Base-by-base conservation (phyloP, 2,797 vertebrate genomes). In the Scarus forsteni region DNA sequence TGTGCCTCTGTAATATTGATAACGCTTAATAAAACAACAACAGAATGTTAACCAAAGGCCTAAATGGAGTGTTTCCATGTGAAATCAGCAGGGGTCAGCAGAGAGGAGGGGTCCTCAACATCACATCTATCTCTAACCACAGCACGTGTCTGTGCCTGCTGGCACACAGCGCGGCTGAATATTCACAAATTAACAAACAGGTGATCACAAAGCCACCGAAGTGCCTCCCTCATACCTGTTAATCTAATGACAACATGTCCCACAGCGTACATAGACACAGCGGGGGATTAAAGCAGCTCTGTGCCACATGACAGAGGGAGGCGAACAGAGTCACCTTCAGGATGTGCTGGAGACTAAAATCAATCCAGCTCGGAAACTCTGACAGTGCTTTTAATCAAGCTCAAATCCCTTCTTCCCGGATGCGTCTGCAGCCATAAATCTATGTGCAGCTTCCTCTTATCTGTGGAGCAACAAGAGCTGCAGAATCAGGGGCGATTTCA, bases 101-200 rank as follows among this genome's bases (percentile, higher is more conserved):
- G 60, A 77, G 77, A 84, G 72, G 72, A 77, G 49, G 76, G 70
- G 73, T 74, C 60, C 69, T 57, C 59, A 3, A 44, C 38, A 77
- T 66, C 57, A n/a, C 14, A 34, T 55, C 54, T 51, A 61, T 39
- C 46, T 76, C 66, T 52, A 43, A 49, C 18, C 18, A 46, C 46
- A 78, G 63, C 66, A 70, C 39, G 39, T 80, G 66, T 48, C 66
- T 43, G 49, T 54, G 59, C 48, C 60, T 67, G 65, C 70, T 88
- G 83, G 76, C 81, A 78, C 70, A 56, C 27, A 11, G 59, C 40
- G 68, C 2, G 54, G 61, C 72, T 65, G 63, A 84, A 84, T 85
- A 85, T 80, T 91, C 76, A 90, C 90, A 88, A 86, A 92, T 91
- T 88, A 91, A 75, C 88, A 89, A 89, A 92, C 88, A 91, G 88